Evolutionary conservation across 2,797 vertebrate species (phyloP).

Genomic region (Botia kubotai): DNA sequence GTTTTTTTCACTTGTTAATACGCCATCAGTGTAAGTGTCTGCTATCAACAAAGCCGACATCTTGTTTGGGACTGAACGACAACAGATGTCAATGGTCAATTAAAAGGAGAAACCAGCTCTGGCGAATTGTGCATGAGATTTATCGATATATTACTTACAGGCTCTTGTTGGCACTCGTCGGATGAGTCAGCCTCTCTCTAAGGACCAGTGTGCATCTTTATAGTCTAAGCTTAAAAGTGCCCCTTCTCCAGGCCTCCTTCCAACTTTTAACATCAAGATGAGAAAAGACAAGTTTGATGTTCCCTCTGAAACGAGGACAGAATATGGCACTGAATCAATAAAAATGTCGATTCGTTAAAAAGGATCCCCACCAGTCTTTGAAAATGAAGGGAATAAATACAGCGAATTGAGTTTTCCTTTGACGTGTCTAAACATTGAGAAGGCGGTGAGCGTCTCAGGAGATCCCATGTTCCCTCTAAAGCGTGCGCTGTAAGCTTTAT

Average conservation of each 20-base stretch:
- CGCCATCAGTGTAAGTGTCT: conserved; percentile 69
- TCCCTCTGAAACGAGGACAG: conserved; percentile 43
- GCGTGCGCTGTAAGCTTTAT: conserved; percentile 19
- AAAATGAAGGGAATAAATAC: conserved; percentile 60
- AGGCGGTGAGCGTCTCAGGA: conserved; percentile 35
- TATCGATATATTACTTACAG: conserved; percentile 53
- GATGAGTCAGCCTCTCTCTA: conserved; percentile 20
- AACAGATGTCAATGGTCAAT: conserved; percentile 57
- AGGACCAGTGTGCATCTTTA: conserved; percentile 38
- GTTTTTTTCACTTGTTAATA: conserved; percentile 57
- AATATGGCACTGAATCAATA: conserved; percentile 54
- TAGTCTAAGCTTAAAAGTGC: conserved; percentile 43
- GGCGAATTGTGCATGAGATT: conserved; percentile 39
- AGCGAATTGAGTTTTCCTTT: conserved; percentile 50
- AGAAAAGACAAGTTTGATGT: conserved; percentile 51
- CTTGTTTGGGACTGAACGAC: conserved; percentile 46
- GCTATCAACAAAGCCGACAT: conserved; percentile 52
- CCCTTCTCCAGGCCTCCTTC: conserved; percentile 29
- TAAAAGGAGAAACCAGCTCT: conserved; percentile 46
- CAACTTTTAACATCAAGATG: conserved; percentile 44
- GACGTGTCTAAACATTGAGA: conserved; percentile 51
- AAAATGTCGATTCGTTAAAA: conserved; percentile 46
- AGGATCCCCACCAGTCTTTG: conserved; percentile 19
- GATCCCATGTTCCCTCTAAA: conserved; percentile 30
- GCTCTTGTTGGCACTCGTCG: background rate